These are phyloP conservation scores for Alcis repandata DNA, from an alignment of 2,888 invertebrate species.

Conservation along the genomic window DNA sequence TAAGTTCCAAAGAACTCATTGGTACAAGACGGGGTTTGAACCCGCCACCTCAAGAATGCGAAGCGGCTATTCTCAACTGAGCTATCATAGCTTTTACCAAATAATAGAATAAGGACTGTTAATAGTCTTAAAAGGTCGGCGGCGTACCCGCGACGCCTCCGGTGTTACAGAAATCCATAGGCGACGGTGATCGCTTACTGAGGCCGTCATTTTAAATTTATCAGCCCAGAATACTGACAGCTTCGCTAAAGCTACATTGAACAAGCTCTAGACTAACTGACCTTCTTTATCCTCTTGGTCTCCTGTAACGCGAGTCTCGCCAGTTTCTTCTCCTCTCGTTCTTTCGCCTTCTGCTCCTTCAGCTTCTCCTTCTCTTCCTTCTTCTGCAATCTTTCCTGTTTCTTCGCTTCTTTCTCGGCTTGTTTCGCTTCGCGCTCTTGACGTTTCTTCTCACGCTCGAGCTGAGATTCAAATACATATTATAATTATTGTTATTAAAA, in stretches of 20 bases:
- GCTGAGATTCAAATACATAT: slow-evolving; percentile 64
- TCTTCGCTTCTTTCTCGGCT: slow-evolving; percentile 81
- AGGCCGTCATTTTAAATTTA: too few species aligned
- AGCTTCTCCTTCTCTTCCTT: slow-evolving; percentile 81
- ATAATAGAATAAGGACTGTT: too few species aligned
- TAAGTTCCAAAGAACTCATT: too few species aligned
- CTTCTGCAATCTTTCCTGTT: slow-evolving; percentile 79
- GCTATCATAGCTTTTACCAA: too few species aligned
- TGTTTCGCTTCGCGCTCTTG: slow-evolving; percentile 84
- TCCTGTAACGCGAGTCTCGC: slow-evolving; percentile 78
- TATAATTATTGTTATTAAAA: too few species aligned
- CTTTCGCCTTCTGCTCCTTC: slow-evolving; percentile 81
- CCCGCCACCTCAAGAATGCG: too few species aligned
- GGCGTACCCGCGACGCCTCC: too few species aligned
- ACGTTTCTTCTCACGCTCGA: slow-evolving; percentile 85
- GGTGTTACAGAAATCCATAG: too few species aligned
- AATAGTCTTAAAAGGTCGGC: too few species aligned
- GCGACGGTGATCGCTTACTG: too few species aligned
- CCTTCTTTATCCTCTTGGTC: slow-evolving; percentile 75
- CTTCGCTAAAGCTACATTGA: not conserved
- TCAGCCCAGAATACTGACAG: not conserved
- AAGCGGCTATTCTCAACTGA: too few species aligned
- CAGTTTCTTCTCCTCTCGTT: slow-evolving; percentile 77
- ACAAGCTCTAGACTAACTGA: slow-evolving; percentile 4
- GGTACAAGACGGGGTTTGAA: too few species aligned